Conservation (phyloP, 2,113 vertebrate species). For the Nothobranchius furzeri region DNA sequence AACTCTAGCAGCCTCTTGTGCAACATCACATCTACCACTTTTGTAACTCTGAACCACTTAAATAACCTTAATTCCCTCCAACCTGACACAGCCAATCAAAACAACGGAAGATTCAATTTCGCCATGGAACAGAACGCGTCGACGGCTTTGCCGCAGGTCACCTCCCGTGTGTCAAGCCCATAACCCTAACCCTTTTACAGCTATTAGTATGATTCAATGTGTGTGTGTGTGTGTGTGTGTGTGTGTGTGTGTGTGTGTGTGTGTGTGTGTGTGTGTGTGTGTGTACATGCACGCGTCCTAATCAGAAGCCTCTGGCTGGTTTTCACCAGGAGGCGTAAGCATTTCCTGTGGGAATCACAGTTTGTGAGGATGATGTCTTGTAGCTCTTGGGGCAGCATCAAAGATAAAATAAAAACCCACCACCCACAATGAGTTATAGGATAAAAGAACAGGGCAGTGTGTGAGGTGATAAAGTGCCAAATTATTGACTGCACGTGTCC, state of each 20-base stretch:
- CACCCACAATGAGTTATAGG: slow-evolving; percentile 8
- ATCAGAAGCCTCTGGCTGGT: slow-evolving; percentile 61
- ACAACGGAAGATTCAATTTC: too few species aligned
- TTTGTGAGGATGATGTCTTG: slow-evolving; percentile 51
- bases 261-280: slow-evolving; percentile 20
- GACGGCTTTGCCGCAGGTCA: too few species aligned
- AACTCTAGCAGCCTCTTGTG: too few species aligned
- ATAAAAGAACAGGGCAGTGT: slow-evolving; percentile 31
- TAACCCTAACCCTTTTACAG: too few species aligned
- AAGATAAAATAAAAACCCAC: slow-evolving; percentile 48
- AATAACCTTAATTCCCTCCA: too few species aligned
- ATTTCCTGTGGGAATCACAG: slow-evolving; percentile 34
- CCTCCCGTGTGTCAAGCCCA: too few species aligned
- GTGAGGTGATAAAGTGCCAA: slow-evolving; percentile 16
- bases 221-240: slow-evolving; percentile 32
- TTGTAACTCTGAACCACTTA: too few species aligned
- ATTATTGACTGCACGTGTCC: too few species aligned
- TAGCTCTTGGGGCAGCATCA: slow-evolving; percentile 53
- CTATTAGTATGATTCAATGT: too few species aligned
- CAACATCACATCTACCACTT: too few species aligned
- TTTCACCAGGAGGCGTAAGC: slow-evolving; percentile 42
- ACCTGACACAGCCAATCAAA: too few species aligned
- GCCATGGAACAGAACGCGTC: too few species aligned
- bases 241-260: slow-evolving; percentile 44
- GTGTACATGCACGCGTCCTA: slow-evolving; percentile 50